Percentiles rank a stretch among this genome's conserved stretches.
Conservation (phyloP, 2,797 vertebrate species). For the Cottoperca gobio region DNA sequence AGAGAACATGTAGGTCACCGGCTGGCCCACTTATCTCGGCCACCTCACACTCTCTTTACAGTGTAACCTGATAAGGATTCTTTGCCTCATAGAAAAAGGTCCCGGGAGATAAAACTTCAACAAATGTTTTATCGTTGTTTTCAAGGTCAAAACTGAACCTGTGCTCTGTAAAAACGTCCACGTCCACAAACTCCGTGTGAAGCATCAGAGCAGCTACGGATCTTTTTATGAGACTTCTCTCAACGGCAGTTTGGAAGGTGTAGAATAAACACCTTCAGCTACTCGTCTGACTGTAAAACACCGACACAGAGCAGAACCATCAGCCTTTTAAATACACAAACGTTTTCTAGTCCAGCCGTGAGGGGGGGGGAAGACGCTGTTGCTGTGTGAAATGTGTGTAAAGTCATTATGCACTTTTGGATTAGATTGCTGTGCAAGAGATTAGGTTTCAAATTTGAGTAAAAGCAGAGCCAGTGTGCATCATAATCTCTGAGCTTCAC, state of each 20-base stretch:
- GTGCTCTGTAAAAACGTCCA: neutral
- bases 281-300: neutral
- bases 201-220: neutral
- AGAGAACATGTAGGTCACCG: neutral
- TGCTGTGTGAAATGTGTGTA: neutral
- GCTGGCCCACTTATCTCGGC: neutral
- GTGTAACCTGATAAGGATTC: neutral
- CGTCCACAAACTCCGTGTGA: neutral
- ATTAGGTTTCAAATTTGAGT: conserved; percentile 3
- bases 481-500: neutral
- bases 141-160: neutral
- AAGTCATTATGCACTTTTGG: neutral
- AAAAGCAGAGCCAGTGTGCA: neutral
- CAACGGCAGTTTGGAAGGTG: neutral
- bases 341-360: neutral
- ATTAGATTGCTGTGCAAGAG: conserved; percentile 2
- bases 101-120: conserved; percentile 19
- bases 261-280: neutral
- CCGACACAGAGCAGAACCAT: neutral
- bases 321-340: neutral
- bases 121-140: neutral
- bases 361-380: no score
- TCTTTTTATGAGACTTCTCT: neutral
- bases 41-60: neutral
- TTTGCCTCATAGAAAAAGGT: neutral